A percentile compares a stretch with the other conserved stretches of the same genome.
These are phyloP conservation scores for Neoitamus cyanurus DNA, from an alignment of 2,888 invertebrate species.

Conservation along the genomic window DNA sequence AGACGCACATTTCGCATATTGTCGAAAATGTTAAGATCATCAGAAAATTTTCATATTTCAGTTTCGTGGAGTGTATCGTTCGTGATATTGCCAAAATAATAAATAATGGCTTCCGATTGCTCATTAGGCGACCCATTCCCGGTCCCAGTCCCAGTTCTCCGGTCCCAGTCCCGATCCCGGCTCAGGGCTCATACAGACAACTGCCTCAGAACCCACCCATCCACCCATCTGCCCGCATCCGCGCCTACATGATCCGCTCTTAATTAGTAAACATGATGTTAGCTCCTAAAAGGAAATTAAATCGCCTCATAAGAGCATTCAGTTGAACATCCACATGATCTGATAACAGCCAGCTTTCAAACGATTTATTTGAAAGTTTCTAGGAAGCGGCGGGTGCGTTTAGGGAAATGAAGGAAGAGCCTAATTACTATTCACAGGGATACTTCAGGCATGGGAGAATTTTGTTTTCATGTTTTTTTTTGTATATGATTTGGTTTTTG, in stretches of 20 bases:
- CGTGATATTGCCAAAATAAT: not conserved
- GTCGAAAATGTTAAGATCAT: not conserved
- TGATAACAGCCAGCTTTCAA: not conserved
- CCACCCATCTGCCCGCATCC: not conserved
- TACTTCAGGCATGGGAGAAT: not conserved
- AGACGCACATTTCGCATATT: not conserved
- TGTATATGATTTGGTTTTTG: not conserved
- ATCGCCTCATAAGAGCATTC: not conserved
- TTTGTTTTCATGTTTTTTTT: not conserved
- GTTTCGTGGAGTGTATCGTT: not conserved
- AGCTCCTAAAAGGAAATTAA: not conserved
- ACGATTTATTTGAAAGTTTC: not conserved
- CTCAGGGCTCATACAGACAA: too few relatives aligned
- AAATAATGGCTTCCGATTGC: not conserved
- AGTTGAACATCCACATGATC: not conserved
- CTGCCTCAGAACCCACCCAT: too few relatives aligned
- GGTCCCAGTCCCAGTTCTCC: too few relatives aligned
- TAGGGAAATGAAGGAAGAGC: not conserved
- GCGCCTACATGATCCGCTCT: not conserved
- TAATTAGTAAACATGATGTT: not conserved
- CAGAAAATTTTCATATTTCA: not conserved
- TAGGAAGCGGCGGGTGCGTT: not conserved
- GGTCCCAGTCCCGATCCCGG: too few relatives aligned
- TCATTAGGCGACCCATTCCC: not conserved
- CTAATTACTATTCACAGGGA: not conserved